Evolutionary conservation across 2,113 vertebrate genomes (phyloP), one percentile per base, ranked within the genome.

Genomic region (Scomber scombrus): DNA sequence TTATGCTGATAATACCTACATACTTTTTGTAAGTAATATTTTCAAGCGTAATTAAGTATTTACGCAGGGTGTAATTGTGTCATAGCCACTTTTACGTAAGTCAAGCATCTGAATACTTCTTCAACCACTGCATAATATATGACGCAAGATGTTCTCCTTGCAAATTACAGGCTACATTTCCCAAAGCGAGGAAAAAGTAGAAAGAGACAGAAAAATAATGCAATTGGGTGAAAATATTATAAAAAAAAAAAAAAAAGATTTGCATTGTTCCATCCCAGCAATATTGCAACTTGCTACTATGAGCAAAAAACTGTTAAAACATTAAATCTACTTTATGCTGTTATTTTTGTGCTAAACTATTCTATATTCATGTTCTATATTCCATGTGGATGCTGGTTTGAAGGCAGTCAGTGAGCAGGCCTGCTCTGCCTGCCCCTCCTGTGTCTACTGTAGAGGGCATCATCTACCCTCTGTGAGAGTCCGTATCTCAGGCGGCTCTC

Each of bases 361-460:
- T 10, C 40, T 3, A 23, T 21, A 23, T 14, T 34, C 16, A 3
- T 6, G 0, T 13, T 40, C 8, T 40, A 62, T 55, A 5, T 5
- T 63, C 29, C 34, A 23, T 47, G 54, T 16, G 31, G 55, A 31
- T 56, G 69, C 60, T 29, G 55, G 23, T 69, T 31, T 72, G 67
- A 34, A 52, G 19, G 31, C 55, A 67, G 47, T 14, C 0, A 68
- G 56, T 21, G 69, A 60, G 76, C 3, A 19, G 83, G 75, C 79
- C 86, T 62, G 40, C 64, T 65, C 54, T 2, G 61, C 70, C 80
- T 84, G 66, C 60, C 82, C 84, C 65, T 70, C 81, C 67, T 62
- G 61, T 84, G 78, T 89, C 84, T 93, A 94, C 93, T 95, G 93
- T 93, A 95, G 94, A 93, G 94, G 92, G 85, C 94, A 94, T 94